Evolutionary conservation across 1,140 invertebrate species (phyloP), one percentile per base, ranked within the genome.

Genomic region (Frieseomelitta varia): DNA sequence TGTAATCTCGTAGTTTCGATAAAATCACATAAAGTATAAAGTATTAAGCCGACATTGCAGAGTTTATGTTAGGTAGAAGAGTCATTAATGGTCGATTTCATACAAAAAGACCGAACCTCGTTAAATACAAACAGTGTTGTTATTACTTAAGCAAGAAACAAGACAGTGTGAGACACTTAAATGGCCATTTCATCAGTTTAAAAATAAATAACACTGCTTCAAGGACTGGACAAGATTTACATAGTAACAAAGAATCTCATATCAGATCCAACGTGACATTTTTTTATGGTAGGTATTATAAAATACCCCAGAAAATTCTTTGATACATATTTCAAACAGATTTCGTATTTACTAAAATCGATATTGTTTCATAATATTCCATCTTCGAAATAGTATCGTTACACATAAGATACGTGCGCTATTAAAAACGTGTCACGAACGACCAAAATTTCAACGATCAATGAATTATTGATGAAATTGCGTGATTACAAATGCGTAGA

Each of bases 221-320:
- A 65, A 65, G 63, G 63, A 65, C 15, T 27, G n/a, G 27, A 2
- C n/a, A 1, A 63, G 63, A 65, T 65, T 65, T 65, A 27, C 63
- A 65, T 15, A n/a, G 71, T 55, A 65, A 81, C 79, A 1, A 65
- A 65, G 71, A 67, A 75, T 75, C n/a, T 75, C 53, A n/a, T 65
- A 65, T 65, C 63, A 30, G 63, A 27, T 65, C 12, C 63, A n/a
- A 65, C 27, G 63, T 65, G 63, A 65, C n/a, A 27, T 65, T 27
- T 65, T 65, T 14, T 14, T n/a, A 4, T 27, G 4, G n/a, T 34
- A 39, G 39, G 39, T 39, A 39, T 3, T 4, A 39, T 39, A 39
- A 39, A 39, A 39, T 47, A 47, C 0, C 39, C 8, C 39, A 47
- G 39, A 47, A 47, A 47, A 47, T 6, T 47, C 39, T 47, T 47